Evolutionary conservation across 2,888 invertebrate genomes (phyloP), one percentile per base, ranked within the genome.

Genomic region (Cheilosia vulpina): DNA sequence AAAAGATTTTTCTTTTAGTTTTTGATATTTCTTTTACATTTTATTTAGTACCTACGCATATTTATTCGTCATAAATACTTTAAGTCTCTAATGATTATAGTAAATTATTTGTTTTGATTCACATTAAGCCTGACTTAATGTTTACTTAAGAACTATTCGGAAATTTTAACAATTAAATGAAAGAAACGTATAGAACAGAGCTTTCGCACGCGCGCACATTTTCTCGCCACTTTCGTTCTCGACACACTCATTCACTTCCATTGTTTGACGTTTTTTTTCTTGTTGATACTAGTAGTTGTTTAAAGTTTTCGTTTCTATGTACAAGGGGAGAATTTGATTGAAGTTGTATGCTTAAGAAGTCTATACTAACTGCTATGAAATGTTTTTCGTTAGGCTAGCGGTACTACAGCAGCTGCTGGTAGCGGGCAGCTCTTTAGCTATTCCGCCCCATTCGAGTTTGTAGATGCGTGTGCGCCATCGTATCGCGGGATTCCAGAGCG

Each of bases 361-460:
- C 60, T 73, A 65, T 6, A 65, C 47, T 76, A 75, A 76, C 50
- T 76, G 79, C 71, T 84, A 84, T 60, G 84, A 84, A 75, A 84
- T 71, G 53, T 75, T 79, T 52, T 76, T 85, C 11, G 75, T 71
- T 43, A 85, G 71, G 76, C 91, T 90, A 95, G 92, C 94, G 55
- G n/a, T 71, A 79, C 73, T 82, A 72, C 76, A 76, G 21, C 85
- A 85, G 52, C 82, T 84, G 62, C 77, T 84, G 95, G 92, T 95
- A 94, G 89, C 94, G 94, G 96, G 95, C 88, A 97, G 94, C 93
- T 97, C 97, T 90, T 98, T 98, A 62, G 98, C 98, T 58, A 96
- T 93, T 43, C 99, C 99, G 87, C 99, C 99, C 99, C 99, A 99
- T 89, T 96, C 96, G 87, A 99, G 94, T 91, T 96, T 95, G 93